A percentile compares a stretch with the other conserved stretches of the same genome.
These are phyloP conservation scores for Brachystomella parvula DNA, from an alignment of 1,140 invertebrate genomes.

Conservation along the genomic window DNA sequence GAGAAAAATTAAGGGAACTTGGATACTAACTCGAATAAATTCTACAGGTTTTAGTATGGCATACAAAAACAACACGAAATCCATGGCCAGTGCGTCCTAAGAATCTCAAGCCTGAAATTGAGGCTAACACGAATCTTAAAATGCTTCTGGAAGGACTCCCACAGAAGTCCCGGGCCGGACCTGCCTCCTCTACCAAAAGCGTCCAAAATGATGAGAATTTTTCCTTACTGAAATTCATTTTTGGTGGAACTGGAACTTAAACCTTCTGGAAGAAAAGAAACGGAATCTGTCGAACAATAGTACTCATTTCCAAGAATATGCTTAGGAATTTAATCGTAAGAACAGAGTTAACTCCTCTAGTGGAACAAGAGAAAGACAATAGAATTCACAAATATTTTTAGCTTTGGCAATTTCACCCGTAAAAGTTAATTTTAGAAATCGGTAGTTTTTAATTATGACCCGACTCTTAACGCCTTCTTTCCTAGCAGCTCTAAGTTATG, in stretches of 20 bases:
- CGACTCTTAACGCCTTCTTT: too few relatives aligned
- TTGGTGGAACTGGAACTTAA: slow-evolving; percentile 19
- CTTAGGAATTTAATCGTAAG: too few relatives aligned
- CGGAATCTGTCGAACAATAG: too few relatives aligned
- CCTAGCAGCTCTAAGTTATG: too few relatives aligned
- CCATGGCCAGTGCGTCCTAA: slow-evolving; percentile 32
- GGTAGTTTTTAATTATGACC: too few relatives aligned
- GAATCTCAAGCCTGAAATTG: slow-evolving; percentile 25
- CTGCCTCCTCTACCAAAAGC: slow-evolving; percentile 11
- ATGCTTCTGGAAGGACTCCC: slow-evolving; percentile 28
- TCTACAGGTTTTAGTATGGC: slow-evolving; percentile 35
- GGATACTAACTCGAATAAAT: slow-evolving; percentile 8
- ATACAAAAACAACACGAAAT: slow-evolving; percentile 33
- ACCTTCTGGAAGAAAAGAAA: too few relatives aligned
- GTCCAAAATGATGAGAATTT: slow-evolving; percentile 22
- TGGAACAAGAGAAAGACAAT: background rate
- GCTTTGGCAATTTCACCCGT: background rate
- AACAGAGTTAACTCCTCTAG: too few relatives aligned
- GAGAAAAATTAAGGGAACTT: background rate
- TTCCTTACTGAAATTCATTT: slow-evolving; percentile 28
- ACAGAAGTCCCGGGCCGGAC: slow-evolving; percentile 25
- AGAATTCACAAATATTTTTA: background rate
- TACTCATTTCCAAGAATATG: too few relatives aligned
- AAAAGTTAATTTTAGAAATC: too few relatives aligned
- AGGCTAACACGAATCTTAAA: slow-evolving; percentile 30